Conservation (phyloP, 2,797 vertebrate genomes). For the Poecilia picta region DNA sequence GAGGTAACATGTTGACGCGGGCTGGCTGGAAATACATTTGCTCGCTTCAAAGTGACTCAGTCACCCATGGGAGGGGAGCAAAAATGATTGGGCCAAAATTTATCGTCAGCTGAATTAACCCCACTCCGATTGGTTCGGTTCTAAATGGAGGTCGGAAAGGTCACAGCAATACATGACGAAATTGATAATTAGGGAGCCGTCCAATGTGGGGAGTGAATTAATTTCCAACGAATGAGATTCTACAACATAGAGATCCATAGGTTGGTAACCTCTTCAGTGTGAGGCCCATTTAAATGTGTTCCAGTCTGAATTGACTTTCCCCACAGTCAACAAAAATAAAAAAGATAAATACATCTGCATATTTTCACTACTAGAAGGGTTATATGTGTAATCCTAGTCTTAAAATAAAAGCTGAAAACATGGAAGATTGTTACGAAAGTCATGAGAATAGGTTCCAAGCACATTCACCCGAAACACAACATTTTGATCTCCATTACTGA, state of each 20-base stretch:
- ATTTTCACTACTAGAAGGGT: neutral
- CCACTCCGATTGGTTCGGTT: conserved; percentile 71
- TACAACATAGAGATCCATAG: conserved; percentile 61
- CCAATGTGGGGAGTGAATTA: conserved; percentile 65
- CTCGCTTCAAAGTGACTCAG: conserved; percentile 54
- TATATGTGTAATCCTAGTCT: neutral
- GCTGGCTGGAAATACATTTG: conserved; percentile 57
- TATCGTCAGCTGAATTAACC: conserved; percentile 73
- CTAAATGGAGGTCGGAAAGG: conserved; percentile 71
- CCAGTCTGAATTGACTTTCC: neutral
- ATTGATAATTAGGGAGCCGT: conserved; percentile 74
- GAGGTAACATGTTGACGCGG: conserved; percentile 62
- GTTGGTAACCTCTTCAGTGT: conserved; percentile 50
- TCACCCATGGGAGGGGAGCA: conserved; percentile 62
- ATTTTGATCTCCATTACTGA: neutral
- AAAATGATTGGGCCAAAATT: conserved; percentile 74
- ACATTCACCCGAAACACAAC: neutral
- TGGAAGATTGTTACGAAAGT: neutral
- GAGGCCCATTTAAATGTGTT: neutral
- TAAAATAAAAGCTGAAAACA: neutral
- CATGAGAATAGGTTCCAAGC: neutral
- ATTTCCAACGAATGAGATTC: conserved; percentile 52
- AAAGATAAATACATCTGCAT: neutral
- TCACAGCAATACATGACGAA: conserved; percentile 69
- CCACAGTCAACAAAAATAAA: too few relatives aligned